Base-by-base conservation (phyloP, 2,113 vertebrate genomes). In the Kryptolebias marmoratus region DNA sequence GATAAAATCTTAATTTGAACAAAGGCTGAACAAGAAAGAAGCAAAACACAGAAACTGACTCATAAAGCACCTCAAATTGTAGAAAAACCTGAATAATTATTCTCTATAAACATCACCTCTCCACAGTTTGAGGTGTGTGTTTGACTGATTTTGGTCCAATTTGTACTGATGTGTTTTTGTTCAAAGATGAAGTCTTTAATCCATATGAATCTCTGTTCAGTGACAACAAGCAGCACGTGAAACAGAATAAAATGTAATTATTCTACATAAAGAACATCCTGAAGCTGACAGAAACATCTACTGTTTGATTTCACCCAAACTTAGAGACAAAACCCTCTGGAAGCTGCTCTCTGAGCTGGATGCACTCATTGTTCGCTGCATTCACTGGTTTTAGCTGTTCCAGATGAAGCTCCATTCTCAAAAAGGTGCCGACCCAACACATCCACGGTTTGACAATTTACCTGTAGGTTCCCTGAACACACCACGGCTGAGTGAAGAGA, bases 341-440 rank as follows among this genome's bases (percentile, higher is more conserved):
- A 6, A 63, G 72, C 72, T 63, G 73, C 68, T 55, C 67, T 70
- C 61, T 83, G 85, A 84, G 85, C 76, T 64, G 73, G 74, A 61
- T 2, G 39, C 50, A 66, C 62, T 60, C 64, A 84, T 90, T 91
- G 91, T 90, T 69, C 73, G 54, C 79, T 32, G 84, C 62, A 57
- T 73, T 86, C 65, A 45, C 44, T 68, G 75, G 67, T 82, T 88
- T 87, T 74, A 80, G 73, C 82, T 13, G 71, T 93, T 94, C 93
- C 89, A 93, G 94, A 93, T 80, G 30, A 77, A 89, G 80, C 91
- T 83, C 79, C 76, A 88, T 93, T 91, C 77, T 92, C 76, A 77
- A 55, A 42, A 74, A 75, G 82, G 67, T 66, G 73, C 91, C 92
- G 93, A 94, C 90, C 42, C 92, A 93, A 93, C 93, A 93, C 68